phyloP scores from a whole-genome alignment of 2,797 vertebrate genomes.

The Melanotaenia nigrans region DNA sequence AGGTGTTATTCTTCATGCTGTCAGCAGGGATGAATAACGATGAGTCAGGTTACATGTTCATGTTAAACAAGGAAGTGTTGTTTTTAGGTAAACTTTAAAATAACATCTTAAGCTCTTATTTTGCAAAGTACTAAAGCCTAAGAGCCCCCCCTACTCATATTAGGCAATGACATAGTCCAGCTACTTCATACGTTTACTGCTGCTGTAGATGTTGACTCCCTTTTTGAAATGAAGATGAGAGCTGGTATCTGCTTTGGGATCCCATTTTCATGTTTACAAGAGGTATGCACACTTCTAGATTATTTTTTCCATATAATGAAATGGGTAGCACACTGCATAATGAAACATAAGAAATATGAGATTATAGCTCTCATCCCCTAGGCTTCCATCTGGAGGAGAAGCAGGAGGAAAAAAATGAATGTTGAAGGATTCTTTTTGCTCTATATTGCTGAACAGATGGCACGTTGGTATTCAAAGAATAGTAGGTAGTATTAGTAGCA shows the following conservation, averaged over 20 bases:
- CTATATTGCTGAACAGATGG: slow-evolving; percentile 51
- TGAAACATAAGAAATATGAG: slow-evolving; percentile 47
- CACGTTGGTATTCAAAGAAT: slow-evolving; percentile 32
- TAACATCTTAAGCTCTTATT: background rate
- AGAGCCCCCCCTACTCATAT: slow-evolving; percentile 24
- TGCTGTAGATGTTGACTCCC: slow-evolving; percentile 43
- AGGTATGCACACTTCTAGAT: slow-evolving; percentile 31
- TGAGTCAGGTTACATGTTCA: slow-evolving; percentile 23
- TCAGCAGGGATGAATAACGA: slow-evolving; percentile 39
- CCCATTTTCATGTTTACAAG: slow-evolving; percentile 44
- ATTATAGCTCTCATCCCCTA: slow-evolving; percentile 32
- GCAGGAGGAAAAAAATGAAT: background rate
- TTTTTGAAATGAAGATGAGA: slow-evolving; percentile 51
- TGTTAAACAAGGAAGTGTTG: slow-evolving; percentile 16
- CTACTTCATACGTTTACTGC: slow-evolving; percentile 2
- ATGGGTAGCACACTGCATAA: slow-evolving; percentile 37
- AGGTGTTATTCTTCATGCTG: slow-evolving; percentile 52
- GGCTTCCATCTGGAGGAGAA: slow-evolving; percentile 39
- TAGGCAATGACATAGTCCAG: slow-evolving; percentile 25
- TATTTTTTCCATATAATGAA: slow-evolving; percentile 63
- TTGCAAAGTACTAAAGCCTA: slow-evolving; percentile 25
- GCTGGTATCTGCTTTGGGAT: slow-evolving; percentile 43
- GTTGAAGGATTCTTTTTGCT: slow-evolving; percentile 38
- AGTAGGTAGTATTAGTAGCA: slow-evolving; percentile 25
- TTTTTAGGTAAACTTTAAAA: slow-evolving; percentile 11